Evolutionary conservation across 2,113 vertebrate species (phyloP), one percentile per base, ranked within the genome.

Genomic region (Tautogolabrus adspersus): DNA sequence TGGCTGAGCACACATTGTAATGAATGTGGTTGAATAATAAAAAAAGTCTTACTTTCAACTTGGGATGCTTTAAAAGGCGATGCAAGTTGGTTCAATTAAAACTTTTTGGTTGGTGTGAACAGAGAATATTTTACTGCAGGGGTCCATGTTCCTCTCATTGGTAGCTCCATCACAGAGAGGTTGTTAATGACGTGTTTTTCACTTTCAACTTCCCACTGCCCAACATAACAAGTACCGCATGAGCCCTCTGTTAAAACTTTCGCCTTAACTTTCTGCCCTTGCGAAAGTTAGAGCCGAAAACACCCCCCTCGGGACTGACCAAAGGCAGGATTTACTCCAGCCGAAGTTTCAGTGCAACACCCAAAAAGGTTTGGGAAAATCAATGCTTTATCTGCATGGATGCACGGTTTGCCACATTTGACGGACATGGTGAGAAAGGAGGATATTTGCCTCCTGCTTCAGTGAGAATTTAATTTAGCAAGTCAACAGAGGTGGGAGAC

Each of bases 391-490:
- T 78, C 72, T 66, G 75, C 66, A 66, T 72, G 84, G 67, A 49
- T 66, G 78, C 79, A 75, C 66, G 21, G 54, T 78, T 77, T 54
- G 65, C 57, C 67, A 82, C 71, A 34, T 87, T 84, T 88, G 77
- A 87, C 75, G 52, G 81, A 68, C 58, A 8, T 60, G 54, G 65
- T n/a, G 74, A 80, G 66, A 46, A 60, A 15, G 59, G 47, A 67
- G 67, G 75, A 73, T 75, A 75, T 75, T 79, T 75, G 67, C 67
- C 67, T 82, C 82, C 81, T 83, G 86, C 85, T 68, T 72, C 70
- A 69, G 62, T 81, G 86, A 89, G 62, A 76, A 81, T 85, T 84
- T 75, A 61, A 83, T 83, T 89, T 87, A 72, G 71, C 46, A 46
- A 71, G 67, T 76, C 16, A 22, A 70, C 74, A 40, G 84, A 84